A percentile compares a stretch with the other conserved stretches of the same genome.
phyloP scores from a whole-genome alignment of 1,140 invertebrate species.

The Penaeus indicus region DNA sequence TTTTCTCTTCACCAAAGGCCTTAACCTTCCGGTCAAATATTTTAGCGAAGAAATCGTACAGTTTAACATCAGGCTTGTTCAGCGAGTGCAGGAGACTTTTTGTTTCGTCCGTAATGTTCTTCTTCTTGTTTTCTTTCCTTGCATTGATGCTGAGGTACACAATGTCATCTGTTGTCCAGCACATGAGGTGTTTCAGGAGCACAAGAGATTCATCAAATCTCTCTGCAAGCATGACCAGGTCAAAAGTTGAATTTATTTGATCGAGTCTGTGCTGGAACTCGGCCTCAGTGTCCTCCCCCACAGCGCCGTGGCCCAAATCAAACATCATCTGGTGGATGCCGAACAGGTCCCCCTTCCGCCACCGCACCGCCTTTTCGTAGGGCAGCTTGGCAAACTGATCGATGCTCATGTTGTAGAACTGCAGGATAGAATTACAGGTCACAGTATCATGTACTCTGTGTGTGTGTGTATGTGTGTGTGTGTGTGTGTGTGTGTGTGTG shows the following conservation, averaged over 20 bases:
- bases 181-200: constrained; percentile 72
- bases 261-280: constrained; percentile 35
- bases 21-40: constrained; percentile 49
- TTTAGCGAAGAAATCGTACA: constrained; percentile 59
- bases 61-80: constrained; percentile 49
- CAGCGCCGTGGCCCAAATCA: constrained; percentile 67
- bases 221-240: constrained; percentile 74
- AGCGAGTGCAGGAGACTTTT: background rate
- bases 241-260: constrained; percentile 71
- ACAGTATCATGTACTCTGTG: too few species aligned
- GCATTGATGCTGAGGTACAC: constrained; percentile 70
- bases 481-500: too few species aligned
- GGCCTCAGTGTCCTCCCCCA: background rate
- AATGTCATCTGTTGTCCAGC: constrained; percentile 73
- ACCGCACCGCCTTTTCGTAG: constrained; percentile 28
- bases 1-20: constrained; percentile 46
- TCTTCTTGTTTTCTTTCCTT: constrained; percentile 41
- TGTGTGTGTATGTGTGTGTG: too few species aligned
- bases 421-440: background rate
- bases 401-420: constrained; percentile 46
- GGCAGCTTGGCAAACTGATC: constrained; percentile 41
- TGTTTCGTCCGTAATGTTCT: constrained; percentile 1
- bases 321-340: constrained; percentile 69
- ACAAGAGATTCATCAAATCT: constrained; percentile 74
- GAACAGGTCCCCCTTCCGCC: constrained; percentile 27